Percentiles rank a stretch among this genome's conserved stretches.
Evolutionary conservation across 2,888 invertebrate species (phyloP).

Genomic region (Acrocyrtus sp.): DNA sequence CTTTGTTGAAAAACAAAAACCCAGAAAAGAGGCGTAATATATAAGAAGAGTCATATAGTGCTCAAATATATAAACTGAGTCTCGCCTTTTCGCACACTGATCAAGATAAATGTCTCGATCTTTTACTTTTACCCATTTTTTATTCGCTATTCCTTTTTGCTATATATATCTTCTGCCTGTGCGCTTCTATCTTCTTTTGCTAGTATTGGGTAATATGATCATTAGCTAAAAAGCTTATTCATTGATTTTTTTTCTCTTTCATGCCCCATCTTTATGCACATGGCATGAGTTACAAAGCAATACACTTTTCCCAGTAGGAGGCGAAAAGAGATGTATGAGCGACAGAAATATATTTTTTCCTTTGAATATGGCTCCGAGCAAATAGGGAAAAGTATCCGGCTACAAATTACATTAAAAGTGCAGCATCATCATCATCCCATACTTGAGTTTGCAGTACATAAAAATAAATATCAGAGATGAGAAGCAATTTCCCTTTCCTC

Average conservation of each 20-base stretch:
- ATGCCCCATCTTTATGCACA: background rate
- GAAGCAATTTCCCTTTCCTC: background rate
- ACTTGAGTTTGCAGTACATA: too few relatives aligned
- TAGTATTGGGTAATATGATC: conserved; percentile 44
- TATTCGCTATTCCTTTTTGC: too few relatives aligned
- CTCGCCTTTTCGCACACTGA: conserved; percentile 31
- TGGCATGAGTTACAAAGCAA: background rate
- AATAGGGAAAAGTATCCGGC: background rate
- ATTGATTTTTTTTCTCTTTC: conserved; percentile 25
- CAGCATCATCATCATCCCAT: background rate
- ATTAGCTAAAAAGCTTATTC: conserved; percentile 48
- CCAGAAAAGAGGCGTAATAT: background rate
- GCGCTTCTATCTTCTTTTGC: too few relatives aligned
- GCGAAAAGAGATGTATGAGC: background rate
- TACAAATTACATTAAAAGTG: background rate
- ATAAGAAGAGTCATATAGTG: too few relatives aligned
- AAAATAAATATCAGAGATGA: too few relatives aligned
- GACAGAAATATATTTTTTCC: too few relatives aligned
- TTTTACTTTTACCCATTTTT: background rate
- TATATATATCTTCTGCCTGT: too few relatives aligned
- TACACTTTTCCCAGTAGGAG: background rate
- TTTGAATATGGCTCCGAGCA: background rate
- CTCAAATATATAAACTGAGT: too few relatives aligned
- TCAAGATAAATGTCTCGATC: conserved; percentile 40
- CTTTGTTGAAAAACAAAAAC: background rate